A percentile compares a stretch with the other conserved stretches of the same genome.
Evolutionary conservation across 1,140 invertebrate species (phyloP).

Genomic region (Saccostrea cuccullata): DNA sequence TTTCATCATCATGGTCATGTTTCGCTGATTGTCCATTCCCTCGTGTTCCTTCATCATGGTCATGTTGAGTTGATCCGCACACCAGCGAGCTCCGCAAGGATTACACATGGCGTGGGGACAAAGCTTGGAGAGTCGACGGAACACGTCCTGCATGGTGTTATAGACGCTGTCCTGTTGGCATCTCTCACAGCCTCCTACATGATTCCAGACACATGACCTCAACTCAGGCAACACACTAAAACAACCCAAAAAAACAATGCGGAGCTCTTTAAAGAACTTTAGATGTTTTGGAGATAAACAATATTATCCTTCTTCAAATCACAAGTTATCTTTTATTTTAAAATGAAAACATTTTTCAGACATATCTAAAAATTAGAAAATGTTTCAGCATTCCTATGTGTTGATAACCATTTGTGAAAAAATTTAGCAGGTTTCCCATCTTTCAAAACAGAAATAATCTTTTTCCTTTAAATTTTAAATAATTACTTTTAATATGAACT

Average conservation of each 20-base stretch:
- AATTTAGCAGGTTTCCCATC: too few species aligned
- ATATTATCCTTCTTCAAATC: neutral
- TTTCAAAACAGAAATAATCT: too few species aligned
- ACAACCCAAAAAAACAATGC: neutral
- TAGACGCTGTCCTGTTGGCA: slow-evolving; percentile 19
- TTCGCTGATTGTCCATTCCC: neutral
- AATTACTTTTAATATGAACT: too few species aligned
- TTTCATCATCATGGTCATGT: neutral
- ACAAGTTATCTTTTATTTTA: neutral
- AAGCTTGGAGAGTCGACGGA: neutral
- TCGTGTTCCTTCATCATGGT: neutral
- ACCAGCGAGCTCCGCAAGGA: neutral
- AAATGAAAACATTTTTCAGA: too few species aligned
- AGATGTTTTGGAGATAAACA: neutral
- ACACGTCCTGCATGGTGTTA: neutral
- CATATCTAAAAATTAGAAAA: too few species aligned
- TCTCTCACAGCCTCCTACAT: neutral
- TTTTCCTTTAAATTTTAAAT: too few species aligned
- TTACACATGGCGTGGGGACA: slow-evolving; percentile 16
- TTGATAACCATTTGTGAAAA: too few species aligned
- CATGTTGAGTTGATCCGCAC: neutral
- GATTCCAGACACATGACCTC: neutral
- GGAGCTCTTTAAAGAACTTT: neutral
- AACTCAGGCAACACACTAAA: slow-evolving; percentile 16
- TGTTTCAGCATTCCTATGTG: too few species aligned